Evolutionary conservation across 1,140 invertebrate species (phyloP), one percentile per base, ranked within the genome.

Genomic region (Gryllus bimaculatus): DNA sequence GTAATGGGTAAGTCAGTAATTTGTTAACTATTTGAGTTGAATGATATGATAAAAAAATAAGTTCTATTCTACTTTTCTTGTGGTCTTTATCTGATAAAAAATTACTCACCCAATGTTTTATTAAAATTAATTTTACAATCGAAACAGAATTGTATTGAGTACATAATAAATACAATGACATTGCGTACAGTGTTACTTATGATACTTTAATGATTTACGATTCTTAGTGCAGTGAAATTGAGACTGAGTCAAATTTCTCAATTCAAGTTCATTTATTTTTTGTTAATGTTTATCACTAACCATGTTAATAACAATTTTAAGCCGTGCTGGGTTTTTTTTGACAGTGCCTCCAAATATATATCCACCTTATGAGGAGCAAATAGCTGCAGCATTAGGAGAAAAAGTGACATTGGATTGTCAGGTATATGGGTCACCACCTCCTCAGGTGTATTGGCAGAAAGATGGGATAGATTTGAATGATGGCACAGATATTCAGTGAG

Each of bases 1-100:
- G 85, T 89, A 8, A 82, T 88, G 78, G 85, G 88, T 88, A 82
- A 83, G 83, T 26, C 4, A 47, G 54, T 79, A 18, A 12, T 48
- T 47, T 3, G 76, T 79, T 54, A 75, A 21, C 73, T 74, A 74
- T 18, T 20, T n/a, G 18, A 39, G 26, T 2, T 39, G 5, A 39
- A 5, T 2, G 26, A 39, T 39, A 39, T 39, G 26, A 39, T 39
- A 39, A 39, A 39, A 39, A 39, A 39, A 39, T 39, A 39, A 2
- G 26, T 39, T 39, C 26, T 13, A n/a, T 13, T 13, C 2, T n/a
- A 73, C 66, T 73, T 13, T 3, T 15, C n/a, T 73, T 73, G n/a
- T 15, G 66, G 6, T 10, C 3, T 12, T 75, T 5, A 75, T 20
- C 3, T 75, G 20, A 75, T 8, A 75, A 5, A 39, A 39, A 39